These are phyloP conservation scores for Tiliacea citrago DNA, from an alignment of 2,888 invertebrate species.

Conservation along the genomic window DNA sequence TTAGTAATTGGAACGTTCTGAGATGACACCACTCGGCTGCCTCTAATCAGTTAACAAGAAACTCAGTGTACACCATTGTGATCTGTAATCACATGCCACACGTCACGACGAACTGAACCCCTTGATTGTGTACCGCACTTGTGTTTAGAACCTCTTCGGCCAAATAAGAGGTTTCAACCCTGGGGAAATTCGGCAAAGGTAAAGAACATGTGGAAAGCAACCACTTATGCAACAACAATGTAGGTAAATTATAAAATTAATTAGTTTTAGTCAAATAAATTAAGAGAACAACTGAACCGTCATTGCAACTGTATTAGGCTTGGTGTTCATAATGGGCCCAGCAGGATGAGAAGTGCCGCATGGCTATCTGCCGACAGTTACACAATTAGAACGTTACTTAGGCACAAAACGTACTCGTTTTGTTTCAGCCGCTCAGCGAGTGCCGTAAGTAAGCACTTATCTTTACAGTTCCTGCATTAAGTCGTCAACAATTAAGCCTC, in stretches of 20 bases:
- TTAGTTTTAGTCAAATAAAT: neutral
- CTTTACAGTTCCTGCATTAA: constrained; percentile 88
- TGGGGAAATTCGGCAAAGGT: constrained; percentile 7
- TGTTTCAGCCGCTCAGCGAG: constrained; percentile 80
- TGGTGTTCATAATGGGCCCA: constrained; percentile 30
- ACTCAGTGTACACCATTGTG: constrained; percentile 85
- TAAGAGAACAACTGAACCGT: neutral
- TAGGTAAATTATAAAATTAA: neutral
- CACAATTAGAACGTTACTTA: constrained; percentile 64
- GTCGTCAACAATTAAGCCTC: constrained; percentile 90
- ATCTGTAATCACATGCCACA: constrained; percentile 77
- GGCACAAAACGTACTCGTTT: constrained; percentile 74
- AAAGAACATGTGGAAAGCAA: constrained; percentile 1
- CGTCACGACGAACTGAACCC: constrained; percentile 60
- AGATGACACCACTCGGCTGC: constrained; percentile 89
- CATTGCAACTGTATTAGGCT: constrained; percentile 6
- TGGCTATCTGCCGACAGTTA: constrained; percentile 40
- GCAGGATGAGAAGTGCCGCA: constrained; percentile 36
- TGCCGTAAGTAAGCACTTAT: constrained; percentile 83
- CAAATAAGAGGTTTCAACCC: constrained; percentile 19
- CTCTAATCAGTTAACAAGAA: constrained; percentile 90
- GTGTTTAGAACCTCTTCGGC: constrained; percentile 31
- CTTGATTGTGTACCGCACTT: constrained; percentile 53
- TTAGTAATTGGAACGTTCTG: constrained; percentile 90
- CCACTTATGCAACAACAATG: neutral